Evolutionary conservation across 2,888 invertebrate genomes (phyloP), one percentile per base, ranked within the genome.

Genomic region (Myopa tessellatipennis): DNA sequence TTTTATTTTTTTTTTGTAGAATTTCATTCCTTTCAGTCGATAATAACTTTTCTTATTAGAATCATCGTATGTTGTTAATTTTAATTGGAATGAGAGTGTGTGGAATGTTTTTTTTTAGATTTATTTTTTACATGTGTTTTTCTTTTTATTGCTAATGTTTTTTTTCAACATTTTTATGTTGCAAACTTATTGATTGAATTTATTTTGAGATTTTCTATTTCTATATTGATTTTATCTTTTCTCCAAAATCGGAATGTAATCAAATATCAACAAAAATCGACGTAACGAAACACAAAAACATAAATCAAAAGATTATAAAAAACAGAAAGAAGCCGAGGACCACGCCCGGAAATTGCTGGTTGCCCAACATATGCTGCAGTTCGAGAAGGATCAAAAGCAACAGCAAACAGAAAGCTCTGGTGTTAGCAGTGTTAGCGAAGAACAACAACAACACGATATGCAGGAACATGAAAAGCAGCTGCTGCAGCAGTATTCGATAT

Each of bases 311-410:
- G 88, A 85, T 78, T 88, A 84, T 81, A 88, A 88, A 84, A 88
- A 88, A 81, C 88, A 88, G 86, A 88, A 87, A 84, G 88, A 88
- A 80, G 87, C 86, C 74, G 88, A 88, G 84, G 87, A 85, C 82
- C 84, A 85, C 82, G 88, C 87, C 72, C 87, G 87, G 82, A 88
- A 88, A 81, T 82, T 88, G 79, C 85, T 88, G 68, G 86, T 87
- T 77, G 85, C 87, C 77, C 86, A 87, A 81, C 86, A 87, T 80
- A 82, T 87, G 82, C 34, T 81, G 77, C 81, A 81, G 70, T 79
- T 79, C 10, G 80, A 81, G 74, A 80, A 81, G 79, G 81, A 81
- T 12, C 77, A 78, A 26, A 79, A 73, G 75, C 72, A 77, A 26
- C 71, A 70, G 26, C 67, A 77, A 55, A 63, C 40, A 16, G 76